phyloP scores from a whole-genome alignment of 2,113 vertebrate genomes.

The Upupa epops region DNA sequence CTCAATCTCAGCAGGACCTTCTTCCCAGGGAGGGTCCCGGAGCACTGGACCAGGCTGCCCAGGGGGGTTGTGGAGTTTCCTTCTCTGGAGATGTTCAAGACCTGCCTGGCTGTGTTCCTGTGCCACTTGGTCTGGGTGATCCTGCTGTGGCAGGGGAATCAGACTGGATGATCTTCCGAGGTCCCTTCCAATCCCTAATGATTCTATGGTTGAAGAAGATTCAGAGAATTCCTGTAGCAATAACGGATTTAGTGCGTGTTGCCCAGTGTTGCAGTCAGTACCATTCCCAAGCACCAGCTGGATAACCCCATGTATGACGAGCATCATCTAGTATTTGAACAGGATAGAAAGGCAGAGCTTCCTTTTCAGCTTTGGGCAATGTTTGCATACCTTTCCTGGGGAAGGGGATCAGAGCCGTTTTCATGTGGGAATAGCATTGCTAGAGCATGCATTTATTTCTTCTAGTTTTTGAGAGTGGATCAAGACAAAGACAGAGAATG shows the following conservation, averaged over 20 bases:
- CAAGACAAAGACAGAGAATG: slow-evolving; percentile 94
- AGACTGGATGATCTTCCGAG: no score
- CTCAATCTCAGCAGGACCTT: no score
- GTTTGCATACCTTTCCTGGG: background rate
- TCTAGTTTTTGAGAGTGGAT: slow-evolving; percentile 92
- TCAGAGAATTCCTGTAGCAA: background rate
- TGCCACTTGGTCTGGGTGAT: no score
- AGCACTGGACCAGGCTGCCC: no score
- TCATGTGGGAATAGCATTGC: background rate
- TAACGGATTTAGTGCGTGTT: background rate
- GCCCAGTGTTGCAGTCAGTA: background rate
- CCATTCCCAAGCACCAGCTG: background rate
- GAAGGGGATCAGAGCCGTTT: background rate
- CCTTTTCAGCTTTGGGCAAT: background rate
- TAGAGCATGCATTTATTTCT: background rate
- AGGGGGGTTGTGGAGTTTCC: no score
- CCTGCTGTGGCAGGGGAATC: no score
- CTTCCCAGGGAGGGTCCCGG: no score
- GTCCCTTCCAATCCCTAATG: no score
- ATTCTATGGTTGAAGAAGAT: background rate
- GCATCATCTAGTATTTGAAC: background rate
- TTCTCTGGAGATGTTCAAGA: no score
- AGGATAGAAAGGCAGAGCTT: background rate
- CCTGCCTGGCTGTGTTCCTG: no score
- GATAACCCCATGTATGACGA: background rate